These are phyloP conservation scores for Clunio marinus DNA, from an alignment of 2,888 invertebrate genomes.

Conservation along the genomic window DNA sequence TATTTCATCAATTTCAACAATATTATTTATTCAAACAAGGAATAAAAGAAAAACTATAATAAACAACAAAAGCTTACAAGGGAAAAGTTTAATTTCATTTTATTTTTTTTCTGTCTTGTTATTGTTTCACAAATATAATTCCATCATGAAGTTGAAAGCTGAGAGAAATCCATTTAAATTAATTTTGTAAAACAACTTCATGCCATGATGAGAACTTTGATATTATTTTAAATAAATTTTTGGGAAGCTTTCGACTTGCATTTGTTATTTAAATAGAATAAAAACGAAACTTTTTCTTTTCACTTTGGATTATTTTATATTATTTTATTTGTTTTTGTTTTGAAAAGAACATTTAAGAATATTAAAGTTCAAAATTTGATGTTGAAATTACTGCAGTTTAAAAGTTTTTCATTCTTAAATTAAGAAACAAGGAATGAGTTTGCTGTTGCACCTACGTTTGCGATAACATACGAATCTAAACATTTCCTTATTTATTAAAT, in stretches of 20 bases:
- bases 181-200: slow-evolving; percentile 24
- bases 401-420: no score
- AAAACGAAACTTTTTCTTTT: not conserved
- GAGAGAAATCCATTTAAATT: slow-evolving; percentile 24
- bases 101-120: no score
- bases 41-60: slow-evolving; percentile 25
- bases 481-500: no score
- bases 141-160: not conserved
- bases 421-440: no score
- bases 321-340: no score
- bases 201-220: slow-evolving; percentile 13
- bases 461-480: not conserved
- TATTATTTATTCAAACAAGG: slow-evolving; percentile 17
- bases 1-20: slow-evolving; percentile 31
- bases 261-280: no score
- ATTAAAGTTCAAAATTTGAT: no score
- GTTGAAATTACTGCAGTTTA: no score
- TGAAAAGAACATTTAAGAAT: no score
- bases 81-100: not conserved
- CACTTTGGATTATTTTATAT: not conserved
- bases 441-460: not conserved
- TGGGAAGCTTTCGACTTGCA: no score
- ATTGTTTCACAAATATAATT: not conserved
- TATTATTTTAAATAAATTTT: no score
- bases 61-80: slow-evolving; percentile 1